These are phyloP conservation scores for Lepidocolaptes lacrymiger DNA, from an alignment of 2,797 vertebrate genomes.

Conservation along the genomic window DNA sequence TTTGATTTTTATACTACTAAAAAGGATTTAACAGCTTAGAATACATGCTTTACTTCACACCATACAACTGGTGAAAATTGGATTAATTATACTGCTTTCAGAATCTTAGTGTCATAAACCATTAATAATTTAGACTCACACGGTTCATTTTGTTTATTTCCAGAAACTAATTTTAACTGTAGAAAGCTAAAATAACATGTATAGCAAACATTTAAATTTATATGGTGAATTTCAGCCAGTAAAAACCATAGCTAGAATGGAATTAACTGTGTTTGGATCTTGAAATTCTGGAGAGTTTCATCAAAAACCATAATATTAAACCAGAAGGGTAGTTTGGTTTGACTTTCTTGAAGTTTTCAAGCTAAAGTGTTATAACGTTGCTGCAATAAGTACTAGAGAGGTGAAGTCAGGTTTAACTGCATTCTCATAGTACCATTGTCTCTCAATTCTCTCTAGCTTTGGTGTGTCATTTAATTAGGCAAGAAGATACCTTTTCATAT, in stretches of 20 bases:
- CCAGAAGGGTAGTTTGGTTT: not conserved
- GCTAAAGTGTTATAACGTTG: not conserved
- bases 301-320: not conserved
- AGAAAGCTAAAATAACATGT: slow-evolving; percentile 18
- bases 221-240: not conserved
- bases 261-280: not conserved
- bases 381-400: not conserved
- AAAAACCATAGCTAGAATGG: slow-evolving; percentile 16
- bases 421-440: not conserved
- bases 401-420: not conserved
- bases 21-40: slow-evolving; percentile 41
- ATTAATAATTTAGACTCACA: not conserved
- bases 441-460: not conserved
- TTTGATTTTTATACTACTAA: slow-evolving; percentile 53
- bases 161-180: not conserved
- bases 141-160: slow-evolving; percentile 39
- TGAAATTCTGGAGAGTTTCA: not conserved
- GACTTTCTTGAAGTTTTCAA: not conserved
- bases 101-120: not conserved
- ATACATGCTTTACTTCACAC: slow-evolving; percentile 19
- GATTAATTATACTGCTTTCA: slow-evolving; percentile 25
- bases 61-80: slow-evolving; percentile 18
- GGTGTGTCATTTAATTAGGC: not conserved
- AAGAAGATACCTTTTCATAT: not conserved
- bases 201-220: slow-evolving; percentile 25